Evolutionary conservation across 2,888 invertebrate species (phyloP), one percentile per base, ranked within the genome.

Genomic region (Drosophila kuntzei): DNA sequence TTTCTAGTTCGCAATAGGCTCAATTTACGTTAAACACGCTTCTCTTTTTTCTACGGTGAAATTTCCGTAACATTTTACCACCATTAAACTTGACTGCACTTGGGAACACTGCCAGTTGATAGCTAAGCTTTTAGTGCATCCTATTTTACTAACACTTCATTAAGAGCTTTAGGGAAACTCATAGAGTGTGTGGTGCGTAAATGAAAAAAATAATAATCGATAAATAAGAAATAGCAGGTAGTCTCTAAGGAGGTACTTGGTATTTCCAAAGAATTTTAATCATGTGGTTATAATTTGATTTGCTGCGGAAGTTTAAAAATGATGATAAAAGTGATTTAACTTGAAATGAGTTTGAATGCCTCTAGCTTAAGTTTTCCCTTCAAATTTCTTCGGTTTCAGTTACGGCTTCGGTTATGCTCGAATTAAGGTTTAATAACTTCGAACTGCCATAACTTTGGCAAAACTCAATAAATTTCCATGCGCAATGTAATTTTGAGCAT

Each of bases 91-190:
- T 37, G 50, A 37, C 25, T 37, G 37, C 37, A 37, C 16, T 37
- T n/a, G n/a, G n/a, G n/a, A n/a, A n/a, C n/a, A n/a, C n/a, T n/a
- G n/a, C n/a, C n/a, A n/a, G n/a, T n/a, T 16, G 36, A 37, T 50
- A 37, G 12, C 14, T 12, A 7, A 22, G 36, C 34, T 14, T 22
- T 36, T 22, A 9, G 50, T 11, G 14, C 2, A 43, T n/a, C 12
- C 6, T 14, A 44, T n/a, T 41, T 41, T 6, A 9, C 51, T 6
- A 27, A 18, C 37, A 27, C 53, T 39, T 53, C 18, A 53, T 53
- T 39, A 20, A 9, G 18, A n/a, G n/a, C 18, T n/a, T n/a, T n/a
- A n/a, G n/a, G n/a, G n/a, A n/a, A n/a, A n/a, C n/a, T n/a, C n/a
- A n/a, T n/a, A n/a, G n/a, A n/a, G n/a, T n/a, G 14, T 27, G 25